phyloP scores from a whole-genome alignment of 1,140 invertebrate genomes.

The Oryctes rhinoceros region DNA sequence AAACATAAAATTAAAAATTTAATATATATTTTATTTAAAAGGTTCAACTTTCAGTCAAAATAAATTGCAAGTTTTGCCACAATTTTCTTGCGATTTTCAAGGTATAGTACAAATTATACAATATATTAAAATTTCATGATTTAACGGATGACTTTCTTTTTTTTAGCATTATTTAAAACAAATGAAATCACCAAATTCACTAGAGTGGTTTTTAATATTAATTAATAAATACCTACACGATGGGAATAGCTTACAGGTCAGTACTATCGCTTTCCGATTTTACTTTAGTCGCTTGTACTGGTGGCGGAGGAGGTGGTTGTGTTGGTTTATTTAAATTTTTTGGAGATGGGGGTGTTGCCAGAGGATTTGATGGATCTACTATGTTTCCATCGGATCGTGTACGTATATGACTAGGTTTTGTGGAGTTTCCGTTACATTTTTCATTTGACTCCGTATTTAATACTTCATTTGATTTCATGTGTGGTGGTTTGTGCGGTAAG shows the following conservation, averaged over 20 bases:
- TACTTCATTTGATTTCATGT: slow-evolving; percentile 50
- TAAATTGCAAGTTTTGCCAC: background rate
- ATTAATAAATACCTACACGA: slow-evolving; percentile 28
- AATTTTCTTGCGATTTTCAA: background rate
- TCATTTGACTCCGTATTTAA: slow-evolving; percentile 39
- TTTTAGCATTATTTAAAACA: slow-evolving; percentile 19
- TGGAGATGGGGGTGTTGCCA: slow-evolving; percentile 53
- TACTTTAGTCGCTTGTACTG: slow-evolving; percentile 45
- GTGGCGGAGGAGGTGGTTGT: slow-evolving; percentile 59
- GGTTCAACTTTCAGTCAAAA: slow-evolving; percentile 4
- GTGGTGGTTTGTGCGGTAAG: slow-evolving; percentile 45
- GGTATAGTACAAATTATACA: slow-evolving; percentile 37
- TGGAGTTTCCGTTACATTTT: slow-evolving; percentile 39
- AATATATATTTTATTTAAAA: slow-evolving; percentile 6
- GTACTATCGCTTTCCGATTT: slow-evolving; percentile 54
- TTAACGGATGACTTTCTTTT: background rate
- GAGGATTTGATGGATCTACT: slow-evolving; percentile 13
- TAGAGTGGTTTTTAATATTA: slow-evolving; percentile 44
- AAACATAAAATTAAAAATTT: background rate
- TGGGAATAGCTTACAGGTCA: slow-evolving; percentile 49
- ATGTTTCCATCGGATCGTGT: slow-evolving; percentile 57
- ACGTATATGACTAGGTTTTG: slow-evolving; percentile 54
- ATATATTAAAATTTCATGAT: slow-evolving; percentile 15
- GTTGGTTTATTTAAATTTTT: slow-evolving; percentile 57
- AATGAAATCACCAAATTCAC: slow-evolving; percentile 26